These are phyloP conservation scores for Fragum whitleyi DNA, from an alignment of 2,888 invertebrate species.

Conservation along the genomic window DNA sequence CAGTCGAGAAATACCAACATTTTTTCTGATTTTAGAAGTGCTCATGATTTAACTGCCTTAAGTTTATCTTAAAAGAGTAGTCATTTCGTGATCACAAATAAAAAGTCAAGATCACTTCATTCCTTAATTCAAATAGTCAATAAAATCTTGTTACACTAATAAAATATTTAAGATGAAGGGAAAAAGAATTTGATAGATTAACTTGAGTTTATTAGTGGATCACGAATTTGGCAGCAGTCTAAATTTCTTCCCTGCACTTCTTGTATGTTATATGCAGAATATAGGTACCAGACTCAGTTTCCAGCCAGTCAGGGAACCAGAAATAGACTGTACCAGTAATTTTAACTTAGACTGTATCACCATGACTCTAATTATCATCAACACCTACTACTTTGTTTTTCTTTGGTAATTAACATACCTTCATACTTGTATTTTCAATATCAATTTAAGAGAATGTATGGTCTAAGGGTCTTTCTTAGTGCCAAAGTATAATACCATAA, in stretches of 20 bases:
- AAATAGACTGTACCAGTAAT: slow-evolving; percentile 4
- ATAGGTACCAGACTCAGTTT: slow-evolving; percentile 2
- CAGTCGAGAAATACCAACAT: too few species aligned
- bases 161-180: not conserved
- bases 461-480: too few species aligned
- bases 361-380: not conserved
- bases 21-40: too few species aligned
- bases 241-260: not conserved
- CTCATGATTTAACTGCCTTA: too few species aligned
- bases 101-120: too few species aligned
- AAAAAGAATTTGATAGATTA: slow-evolving; percentile 10
- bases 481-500: too few species aligned
- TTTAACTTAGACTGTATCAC: not conserved
- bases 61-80: too few species aligned
- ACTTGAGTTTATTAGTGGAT: slow-evolving; percentile 6
- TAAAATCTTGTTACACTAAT: not conserved
- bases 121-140: too few species aligned
- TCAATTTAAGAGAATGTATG: too few species aligned
- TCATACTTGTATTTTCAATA: too few species aligned
- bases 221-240: slow-evolving; percentile 10
- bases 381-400: not conserved
- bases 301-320: not conserved
- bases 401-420: not conserved
- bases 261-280: not conserved
- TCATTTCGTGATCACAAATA: too few species aligned